Evolutionary conservation across 2,113 vertebrate genomes (phyloP), one percentile per base, ranked within the genome.

Genomic region (Oncorhynchus keta): DNA sequence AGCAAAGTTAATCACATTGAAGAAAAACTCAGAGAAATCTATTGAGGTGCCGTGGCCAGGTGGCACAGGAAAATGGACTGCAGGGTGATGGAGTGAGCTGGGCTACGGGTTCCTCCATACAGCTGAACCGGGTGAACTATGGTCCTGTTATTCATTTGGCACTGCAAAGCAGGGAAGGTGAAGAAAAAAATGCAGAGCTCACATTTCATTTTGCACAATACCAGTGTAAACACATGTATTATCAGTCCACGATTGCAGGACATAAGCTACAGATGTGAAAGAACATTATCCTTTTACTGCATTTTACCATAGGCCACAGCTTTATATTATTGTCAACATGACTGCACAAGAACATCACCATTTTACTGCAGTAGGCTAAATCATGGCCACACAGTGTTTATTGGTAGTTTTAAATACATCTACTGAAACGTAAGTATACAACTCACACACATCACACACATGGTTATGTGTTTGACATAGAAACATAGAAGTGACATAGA

Each of bases 1-100:
- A 30, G 49, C 69, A 55, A 45, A 78, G 79, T 85, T 83, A 83
- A 83, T 87, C 85, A 84, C 51, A 64, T 64, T 73, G 66, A 75
- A 68, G 12, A 61, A 22, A 70, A 70, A 79, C 70, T 74, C 48
- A 57, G 45, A 26, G 48, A 72, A 83, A 79, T 74, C 55, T 79
- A 75, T 72, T 14, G 18, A 68, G 67, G 59, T 45, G 71, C 73
- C 79, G 66, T 13, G 57, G 76, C 48, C 74, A 30, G 39, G 67
- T 62, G 81, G 81, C 39, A 45, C 79, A 35, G 81, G 59, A 32
- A 83, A 85, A 73, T 78, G 77, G 80, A 74, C 73, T 68, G n/a
- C 32, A 22, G 57, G 65, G 20, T 59, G 48, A 74, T 39, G 18
- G 72, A 81, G 66, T 73, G 32, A 68, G 65, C 26, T 30, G 13